Base-by-base conservation (phyloP, 2,888 invertebrate species). In the Tipula vernalis region DNA sequence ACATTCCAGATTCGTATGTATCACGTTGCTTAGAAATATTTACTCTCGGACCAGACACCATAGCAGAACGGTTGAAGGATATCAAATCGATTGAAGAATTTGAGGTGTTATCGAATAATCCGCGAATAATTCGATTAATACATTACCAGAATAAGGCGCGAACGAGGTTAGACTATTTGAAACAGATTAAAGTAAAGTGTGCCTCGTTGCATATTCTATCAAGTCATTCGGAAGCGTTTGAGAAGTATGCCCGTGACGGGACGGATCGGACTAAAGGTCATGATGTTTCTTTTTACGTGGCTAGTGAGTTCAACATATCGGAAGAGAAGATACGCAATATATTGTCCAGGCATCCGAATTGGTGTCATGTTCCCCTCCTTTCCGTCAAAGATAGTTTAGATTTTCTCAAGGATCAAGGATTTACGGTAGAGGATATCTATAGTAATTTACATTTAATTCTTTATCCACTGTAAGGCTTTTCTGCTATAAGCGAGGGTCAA, bases 381-480 rank as follows among this genome's bases (percentile, higher is more conserved):
- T 92, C 93, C 18, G 93, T 95, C 3, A 92, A 94, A 87, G 92
- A 93, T 42, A 94, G 94, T 86, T 92, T 94, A 86, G 90, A 92
- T 39, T 94, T 92, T 89, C 90, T 96, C 39, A 89, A 88, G 18
- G 91, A 92, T 86, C 90, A 91, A 83, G 89, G 91, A 3, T 96
- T 95, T 89, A 88, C 90, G 0, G 90, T 91, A 86, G 89, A 92
- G 5, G 93, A 93, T 47, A 94, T 96, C 88, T 92, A 92, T 47
- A 90, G 92, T 39, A 94, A 94, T 89, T 92, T 95, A 86, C 94
- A 94, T 87, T 90, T 96, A 42, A 90, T 96, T 6, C 90, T 96
- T 15, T 96, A 96, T 92, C 94, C 96, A 6, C 91, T 92, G 95
- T 96, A 91, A 93, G 90, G 88, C 57, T 86, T 39, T 39, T 5